Evolutionary conservation across 2,888 invertebrate species (phyloP), one percentile per base, ranked within the genome.

Genomic region (Xanthia icteritia): DNA sequence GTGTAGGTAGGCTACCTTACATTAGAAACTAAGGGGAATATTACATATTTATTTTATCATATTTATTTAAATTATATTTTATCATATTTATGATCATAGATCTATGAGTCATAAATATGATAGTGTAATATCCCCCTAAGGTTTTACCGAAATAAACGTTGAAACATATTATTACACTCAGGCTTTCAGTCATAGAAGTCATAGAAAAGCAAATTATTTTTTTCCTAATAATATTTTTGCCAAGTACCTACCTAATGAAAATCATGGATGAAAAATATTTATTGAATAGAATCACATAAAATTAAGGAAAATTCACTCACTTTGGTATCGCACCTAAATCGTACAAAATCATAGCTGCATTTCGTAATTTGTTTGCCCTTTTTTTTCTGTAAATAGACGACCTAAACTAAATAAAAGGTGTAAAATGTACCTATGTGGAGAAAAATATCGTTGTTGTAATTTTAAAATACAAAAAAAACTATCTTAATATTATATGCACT

Each of bases 341-440:
- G 82, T 82, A 76, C 66, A 76, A 81, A 81, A 61, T 48, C 6
- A 45, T 36, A 31, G 20, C 17, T 27, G 36, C 36, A 45, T 65
- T 73, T 54, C 17, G 17, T 45, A 15, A 42, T 36, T 27, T 23
- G 15, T 45, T 61, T 42, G 11, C 17, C 13, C 11, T 56, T 76
- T 73, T 31, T 56, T 36, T 76, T 76, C 23, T 54, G n/a, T 51
- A 58, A 63, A 63, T 58, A 63, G 0, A n/a, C 0, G 15, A 9
- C 1, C 3, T 51, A 23, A 45, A 67, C 9, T 36, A 51, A 23
- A 51, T 36, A 45, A 13, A 23, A 36, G 17, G 5, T 27, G 17
- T 42, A 13, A 56, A 20, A 68, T 79, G 31, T 51, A 20, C 45
- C 4, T 15, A 2, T 13, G 39, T 27, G 27, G 20, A 63, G 17